Percentiles rank a stretch among this genome's conserved stretches.
Evolutionary conservation across 2,888 invertebrate species (phyloP).

Genomic region (Chesias legatella): DNA sequence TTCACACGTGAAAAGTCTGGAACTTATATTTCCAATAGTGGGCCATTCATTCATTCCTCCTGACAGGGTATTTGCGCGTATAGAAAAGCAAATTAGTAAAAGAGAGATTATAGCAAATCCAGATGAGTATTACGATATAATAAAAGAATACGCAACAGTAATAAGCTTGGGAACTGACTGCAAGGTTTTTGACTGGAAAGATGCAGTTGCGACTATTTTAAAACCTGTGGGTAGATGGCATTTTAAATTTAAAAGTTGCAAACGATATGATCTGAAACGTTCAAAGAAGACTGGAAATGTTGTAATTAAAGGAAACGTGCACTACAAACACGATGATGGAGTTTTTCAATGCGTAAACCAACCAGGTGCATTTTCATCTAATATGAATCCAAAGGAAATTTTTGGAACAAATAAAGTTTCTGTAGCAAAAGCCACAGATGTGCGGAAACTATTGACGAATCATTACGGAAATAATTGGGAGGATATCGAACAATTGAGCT

Average conservation of each 20-base stretch:
- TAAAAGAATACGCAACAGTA: conserved; percentile 8
- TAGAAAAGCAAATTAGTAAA: too few species aligned
- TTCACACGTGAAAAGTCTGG: too few species aligned
- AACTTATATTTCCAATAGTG: too few species aligned
- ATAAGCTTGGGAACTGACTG: conserved; percentile 13
- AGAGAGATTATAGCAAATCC: too few species aligned
- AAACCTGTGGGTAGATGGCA: conserved; percentile 27
- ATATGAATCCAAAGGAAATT: conserved; percentile 11
- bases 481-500: too few species aligned
- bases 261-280: conserved; percentile 25
- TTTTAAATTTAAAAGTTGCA: conserved; percentile 25
- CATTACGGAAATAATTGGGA: conserved; percentile 9
- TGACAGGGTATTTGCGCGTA: too few species aligned
- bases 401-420: conserved; percentile 7
- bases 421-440: conserved; percentile 8
- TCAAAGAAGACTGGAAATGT: conserved; percentile 27
- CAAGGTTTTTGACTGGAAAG: conserved; percentile 29
- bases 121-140: conserved; percentile 10
- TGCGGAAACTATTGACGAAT: conserved; percentile 7
- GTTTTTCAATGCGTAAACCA: conserved; percentile 21
- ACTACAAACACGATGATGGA: conserved; percentile 27
- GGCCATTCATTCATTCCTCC: too few species aligned
- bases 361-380: conserved; percentile 10
- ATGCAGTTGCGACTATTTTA: conserved; percentile 23
- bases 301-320: conserved; percentile 27